Conservation (phyloP, 2,888 invertebrate genomes). For the Fragum sueziense region DNA sequence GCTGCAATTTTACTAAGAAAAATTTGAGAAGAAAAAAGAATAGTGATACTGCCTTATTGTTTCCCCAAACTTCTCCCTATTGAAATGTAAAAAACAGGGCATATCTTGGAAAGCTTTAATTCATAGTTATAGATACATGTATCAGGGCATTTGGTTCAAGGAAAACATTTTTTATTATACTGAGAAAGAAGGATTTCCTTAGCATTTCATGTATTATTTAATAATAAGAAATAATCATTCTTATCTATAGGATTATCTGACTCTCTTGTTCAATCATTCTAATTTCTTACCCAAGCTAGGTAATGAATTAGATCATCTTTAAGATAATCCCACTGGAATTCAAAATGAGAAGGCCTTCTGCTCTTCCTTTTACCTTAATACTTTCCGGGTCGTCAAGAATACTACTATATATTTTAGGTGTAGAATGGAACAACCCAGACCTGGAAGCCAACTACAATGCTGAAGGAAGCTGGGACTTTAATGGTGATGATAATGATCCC, state of each 20-base stretch:
- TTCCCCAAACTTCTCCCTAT: not conserved
- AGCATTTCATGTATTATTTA: no score
- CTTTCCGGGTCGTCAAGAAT: no score
- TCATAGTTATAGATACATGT: no score
- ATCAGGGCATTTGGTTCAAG: no score
- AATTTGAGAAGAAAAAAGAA: no score
- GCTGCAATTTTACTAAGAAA: no score
- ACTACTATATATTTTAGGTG: no score
- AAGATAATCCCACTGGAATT: no score
- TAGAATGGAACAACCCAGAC: slow-evolving; percentile 81
- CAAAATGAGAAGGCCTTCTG: no score
- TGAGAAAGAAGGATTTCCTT: not conserved
- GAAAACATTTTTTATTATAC: not conserved
- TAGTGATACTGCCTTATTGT: not conserved
- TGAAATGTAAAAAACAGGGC: not conserved
- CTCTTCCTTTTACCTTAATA: no score
- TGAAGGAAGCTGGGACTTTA: slow-evolving; percentile 80
- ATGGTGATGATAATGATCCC: slow-evolving; percentile 79
- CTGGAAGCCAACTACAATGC: slow-evolving; percentile 76
- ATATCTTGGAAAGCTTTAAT: not conserved
- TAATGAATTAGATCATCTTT: no score
- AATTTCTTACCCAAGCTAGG: not conserved
- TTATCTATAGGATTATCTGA: not conserved
- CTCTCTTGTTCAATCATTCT: not conserved
- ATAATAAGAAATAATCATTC: no score